Evolutionary conservation across 1,140 invertebrate genomes (phyloP).

Genomic region (Drosophila tropicalis): DNA sequence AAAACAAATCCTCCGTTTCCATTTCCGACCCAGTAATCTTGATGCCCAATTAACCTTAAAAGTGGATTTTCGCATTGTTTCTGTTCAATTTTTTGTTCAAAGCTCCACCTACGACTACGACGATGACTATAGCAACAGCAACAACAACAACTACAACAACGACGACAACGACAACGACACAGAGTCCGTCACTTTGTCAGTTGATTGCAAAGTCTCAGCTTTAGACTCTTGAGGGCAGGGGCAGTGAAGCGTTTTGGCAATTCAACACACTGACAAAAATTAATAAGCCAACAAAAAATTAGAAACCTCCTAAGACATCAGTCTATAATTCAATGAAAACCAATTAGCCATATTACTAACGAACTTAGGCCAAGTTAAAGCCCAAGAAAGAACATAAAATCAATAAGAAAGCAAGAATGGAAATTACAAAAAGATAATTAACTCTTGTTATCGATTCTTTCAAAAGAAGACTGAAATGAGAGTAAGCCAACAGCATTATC

Average conservation of each 20-base stretch:
- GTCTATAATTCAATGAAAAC: too few species aligned
- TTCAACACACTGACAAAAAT: constrained; percentile 49
- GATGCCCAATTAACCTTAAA: constrained; percentile 84
- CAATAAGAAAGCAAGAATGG: too few species aligned
- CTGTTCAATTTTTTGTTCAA: constrained; percentile 47
- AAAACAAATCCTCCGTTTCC: constrained; percentile 63
- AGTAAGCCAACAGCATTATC: too few species aligned
- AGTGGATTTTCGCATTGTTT: constrained; percentile 81
- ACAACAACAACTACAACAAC: constrained; percentile 45
- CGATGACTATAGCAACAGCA: constrained; percentile 32
- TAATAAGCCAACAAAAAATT: not conserved
- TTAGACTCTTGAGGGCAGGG: constrained; percentile 39
- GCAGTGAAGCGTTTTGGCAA: constrained; percentile 65
- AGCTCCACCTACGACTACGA: constrained; percentile 36
- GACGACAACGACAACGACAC: constrained; percentile 38
- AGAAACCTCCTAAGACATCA: not conserved
- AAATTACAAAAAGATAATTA: too few species aligned
- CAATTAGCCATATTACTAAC: too few species aligned
- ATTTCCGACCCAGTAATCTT: constrained; percentile 83
- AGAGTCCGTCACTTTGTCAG: constrained; percentile 50
- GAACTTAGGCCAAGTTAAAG: too few species aligned
- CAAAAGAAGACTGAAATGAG: too few species aligned
- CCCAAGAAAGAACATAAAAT: too few species aligned
- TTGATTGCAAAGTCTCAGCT: constrained; percentile 61
- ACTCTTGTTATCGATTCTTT: too few species aligned